These are phyloP conservation scores for Paracanthobrama guichenoti DNA, from an alignment of 2,113 vertebrate species.

Conservation along the genomic window DNA sequence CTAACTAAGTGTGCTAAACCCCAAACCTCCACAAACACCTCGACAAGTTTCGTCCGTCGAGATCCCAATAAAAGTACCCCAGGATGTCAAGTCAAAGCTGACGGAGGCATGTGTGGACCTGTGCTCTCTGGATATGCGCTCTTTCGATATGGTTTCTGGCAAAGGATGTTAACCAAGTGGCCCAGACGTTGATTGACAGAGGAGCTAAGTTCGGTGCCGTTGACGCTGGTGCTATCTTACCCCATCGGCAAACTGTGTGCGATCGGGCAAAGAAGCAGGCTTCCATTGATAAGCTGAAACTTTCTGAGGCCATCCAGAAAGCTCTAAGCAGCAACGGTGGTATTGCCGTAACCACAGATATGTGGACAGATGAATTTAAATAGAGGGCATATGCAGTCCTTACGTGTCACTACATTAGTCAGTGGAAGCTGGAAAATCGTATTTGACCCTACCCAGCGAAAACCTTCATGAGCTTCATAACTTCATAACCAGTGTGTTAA, in stretches of 20 bases:
- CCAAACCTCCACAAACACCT: neutral
- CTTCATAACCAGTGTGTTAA: neutral
- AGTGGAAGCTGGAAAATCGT: neutral
- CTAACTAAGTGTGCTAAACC: neutral
- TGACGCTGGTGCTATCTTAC: neutral
- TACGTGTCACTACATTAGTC: too few species aligned
- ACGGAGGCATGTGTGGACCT: too few species aligned
- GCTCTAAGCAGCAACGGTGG: neutral
- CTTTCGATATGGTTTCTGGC: too few species aligned
- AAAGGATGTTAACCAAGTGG: neutral
- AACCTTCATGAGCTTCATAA: neutral
- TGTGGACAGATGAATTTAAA: conserved; percentile 2
- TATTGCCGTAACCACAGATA: neutral
- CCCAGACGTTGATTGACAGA: neutral
- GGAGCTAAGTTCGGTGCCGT: neutral
- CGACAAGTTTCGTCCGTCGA: neutral
- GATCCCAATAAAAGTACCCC: too few species aligned
- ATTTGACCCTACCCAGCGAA: neutral
- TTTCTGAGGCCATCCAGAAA: neutral
- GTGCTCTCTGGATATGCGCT: too few species aligned
- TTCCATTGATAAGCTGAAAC: neutral
- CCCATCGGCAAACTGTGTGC: neutral
- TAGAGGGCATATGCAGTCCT: neutral
- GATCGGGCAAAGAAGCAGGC: neutral
- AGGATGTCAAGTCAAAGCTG: too few species aligned